Base-by-base conservation (phyloP, 2,888 invertebrate genomes). In the Caenorhabditis auriculariae region DNA sequence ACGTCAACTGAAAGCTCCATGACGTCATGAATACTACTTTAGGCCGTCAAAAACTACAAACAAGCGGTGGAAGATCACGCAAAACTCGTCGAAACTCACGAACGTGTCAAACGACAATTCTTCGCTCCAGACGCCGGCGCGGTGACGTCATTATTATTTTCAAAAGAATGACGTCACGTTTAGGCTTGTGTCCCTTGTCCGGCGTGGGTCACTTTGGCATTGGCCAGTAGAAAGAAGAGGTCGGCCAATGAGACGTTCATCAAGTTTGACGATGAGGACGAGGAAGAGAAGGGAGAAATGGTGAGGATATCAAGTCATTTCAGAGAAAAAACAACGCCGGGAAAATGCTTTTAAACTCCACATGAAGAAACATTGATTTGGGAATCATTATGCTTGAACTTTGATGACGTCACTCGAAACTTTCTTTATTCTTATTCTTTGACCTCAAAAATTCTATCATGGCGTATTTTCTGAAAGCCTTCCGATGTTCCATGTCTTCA, bases 181-280 rank as follows among this genome's bases (percentile, higher is more conserved):
- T 39, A 69, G 69, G 60, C 64, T n/a, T 76, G 76, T 52, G 73
- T 73, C 15, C 76, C 76, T 0, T 76, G 76, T 37, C 76, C 76
- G 19, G 76, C 76, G 5, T 76, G 76, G 76, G 75, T 76, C 2
- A 76, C 76, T 2, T 45, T 76, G 27, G 76, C 76, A 2, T 47
- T 76, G 37, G 69, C 74, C 0, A 72, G 71, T 37, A 53, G 76
- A 37, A 73, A 69, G 47, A 71, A 66, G 55, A 35, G 58, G 49
- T 56, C 55, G 6, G 46, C 46, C 4, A 29, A 54, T 23, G 65
- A 50, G 28, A 45, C 6, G 21, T n/a, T 27, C 29, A n/a, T n/a
- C n/a, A n/a, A n/a, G n/a, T n/a, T n/a, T n/a, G 46, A 46, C 4
- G 23, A 24, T 26, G 32, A 28, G 28, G 28, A 24, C 26, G 46